A percentile compares a stretch with the other conserved stretches of the same genome.
These are phyloP conservation scores for Nomada fabriciana DNA, from an alignment of 2,888 invertebrate genomes.

Conservation along the genomic window DNA sequence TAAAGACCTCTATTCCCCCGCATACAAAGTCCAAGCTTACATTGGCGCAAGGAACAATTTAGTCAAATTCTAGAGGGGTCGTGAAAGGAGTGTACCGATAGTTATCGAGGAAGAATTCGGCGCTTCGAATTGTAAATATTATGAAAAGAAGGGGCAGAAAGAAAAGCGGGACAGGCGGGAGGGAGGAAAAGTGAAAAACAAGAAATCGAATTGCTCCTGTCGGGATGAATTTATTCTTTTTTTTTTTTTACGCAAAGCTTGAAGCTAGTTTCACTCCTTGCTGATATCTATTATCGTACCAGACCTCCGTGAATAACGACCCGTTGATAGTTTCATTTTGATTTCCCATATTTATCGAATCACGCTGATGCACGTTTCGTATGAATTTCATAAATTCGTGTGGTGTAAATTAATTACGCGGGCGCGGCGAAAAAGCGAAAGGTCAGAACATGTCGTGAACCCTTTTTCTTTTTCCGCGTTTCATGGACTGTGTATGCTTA, in stretches of 20 bases:
- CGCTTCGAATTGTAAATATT: conserved; percentile 46
- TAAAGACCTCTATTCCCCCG: conserved; percentile 54
- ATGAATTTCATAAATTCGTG: conserved; percentile 35
- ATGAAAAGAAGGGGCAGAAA: neutral
- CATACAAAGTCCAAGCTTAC: conserved; percentile 69
- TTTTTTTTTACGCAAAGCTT: conserved; percentile 50
- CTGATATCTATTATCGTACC: conserved; percentile 21
- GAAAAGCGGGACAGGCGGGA: neutral
- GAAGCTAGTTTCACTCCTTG: conserved; percentile 69
- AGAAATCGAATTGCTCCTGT: conserved; percentile 19
- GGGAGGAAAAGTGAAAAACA: no score
- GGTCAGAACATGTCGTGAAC: neutral
- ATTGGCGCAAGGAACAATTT: neutral
- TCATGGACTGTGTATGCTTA: conserved; percentile 70
- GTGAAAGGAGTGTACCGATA: neutral
- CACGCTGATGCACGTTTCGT: neutral
- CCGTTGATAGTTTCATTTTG: neutral
- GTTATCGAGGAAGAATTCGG: conserved; percentile 11
- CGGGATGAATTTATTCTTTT: neutral
- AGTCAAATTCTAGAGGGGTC: neutral
- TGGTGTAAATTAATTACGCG: conserved; percentile 33
- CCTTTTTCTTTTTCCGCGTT: conserved; percentile 24
- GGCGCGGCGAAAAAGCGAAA: conserved; percentile 7
- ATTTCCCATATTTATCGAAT: neutral
- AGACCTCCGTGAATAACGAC: conserved; percentile 12